Evolutionary conservation across 2,888 invertebrate species (phyloP).

Genomic region (Chydorus sphaericus): DNA sequence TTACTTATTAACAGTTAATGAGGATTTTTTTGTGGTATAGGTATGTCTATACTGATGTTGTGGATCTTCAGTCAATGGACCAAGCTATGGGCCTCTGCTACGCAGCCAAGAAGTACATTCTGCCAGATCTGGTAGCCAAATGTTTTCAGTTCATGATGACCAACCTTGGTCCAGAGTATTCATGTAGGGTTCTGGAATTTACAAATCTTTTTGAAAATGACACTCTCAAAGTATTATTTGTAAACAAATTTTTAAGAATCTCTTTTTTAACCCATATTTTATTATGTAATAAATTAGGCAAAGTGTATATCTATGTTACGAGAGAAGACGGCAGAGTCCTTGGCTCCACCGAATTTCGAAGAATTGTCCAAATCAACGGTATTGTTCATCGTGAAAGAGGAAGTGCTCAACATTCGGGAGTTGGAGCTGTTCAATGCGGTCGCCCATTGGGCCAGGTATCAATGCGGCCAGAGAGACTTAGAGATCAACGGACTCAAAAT

Average conservation of each 20-base stretch:
- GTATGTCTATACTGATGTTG: constrained; percentile 68
- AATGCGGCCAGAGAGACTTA: constrained; percentile 35
- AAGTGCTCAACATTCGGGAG: constrained; percentile 56
- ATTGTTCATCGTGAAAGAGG: constrained; percentile 56
- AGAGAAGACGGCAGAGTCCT: no score
- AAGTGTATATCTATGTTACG: no score
- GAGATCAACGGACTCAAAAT: constrained; percentile 19
- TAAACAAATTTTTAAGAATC: not conserved
- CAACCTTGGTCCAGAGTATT: constrained; percentile 60
- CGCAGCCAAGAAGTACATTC: constrained; percentile 75
- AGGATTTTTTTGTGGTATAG: no score
- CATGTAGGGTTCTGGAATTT: constrained; percentile 72
- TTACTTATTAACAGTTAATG: no score
- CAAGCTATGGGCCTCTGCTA: constrained; percentile 76
- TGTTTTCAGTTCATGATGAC: constrained; percentile 75
- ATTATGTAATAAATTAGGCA: no score
- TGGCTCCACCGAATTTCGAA: constrained; percentile 57
- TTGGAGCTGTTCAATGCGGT: constrained; percentile 60
- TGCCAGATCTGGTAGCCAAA: constrained; percentile 65
- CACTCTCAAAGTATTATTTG: constrained; percentile 59
- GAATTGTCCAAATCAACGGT: constrained; percentile 61
- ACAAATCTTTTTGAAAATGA: constrained; percentile 71
- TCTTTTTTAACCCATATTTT: no score
- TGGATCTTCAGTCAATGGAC: no score
- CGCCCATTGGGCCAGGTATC: constrained; percentile 44